These are phyloP conservation scores for Saguinus midas DNA, from an alignment of 2,113 vertebrate genomes.

Conservation along the genomic window DNA sequence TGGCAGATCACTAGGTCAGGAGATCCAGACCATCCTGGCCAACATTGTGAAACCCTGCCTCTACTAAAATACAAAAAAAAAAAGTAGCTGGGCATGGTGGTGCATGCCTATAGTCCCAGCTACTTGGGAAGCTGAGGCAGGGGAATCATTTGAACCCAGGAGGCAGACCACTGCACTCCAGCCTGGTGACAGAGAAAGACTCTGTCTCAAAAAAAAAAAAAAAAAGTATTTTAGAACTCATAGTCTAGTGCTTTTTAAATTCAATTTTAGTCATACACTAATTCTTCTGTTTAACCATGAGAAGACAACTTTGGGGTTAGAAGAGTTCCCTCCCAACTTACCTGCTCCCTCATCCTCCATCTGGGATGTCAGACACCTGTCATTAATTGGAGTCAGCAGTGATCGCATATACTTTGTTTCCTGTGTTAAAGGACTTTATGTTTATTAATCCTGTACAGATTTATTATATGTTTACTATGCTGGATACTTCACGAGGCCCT, in stretches of 20 bases:
- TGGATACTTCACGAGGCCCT: not conserved
- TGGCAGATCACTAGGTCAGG: too few species aligned
- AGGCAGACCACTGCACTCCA: too few species aligned
- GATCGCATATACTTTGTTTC: not conserved
- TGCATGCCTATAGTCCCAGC: too few species aligned
- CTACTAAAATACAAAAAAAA: too few species aligned
- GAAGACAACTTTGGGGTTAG: not conserved
- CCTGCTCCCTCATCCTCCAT: fast-evolving
- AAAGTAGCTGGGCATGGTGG: too few species aligned
- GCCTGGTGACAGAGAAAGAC: too few species aligned
- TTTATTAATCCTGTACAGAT: not conserved
- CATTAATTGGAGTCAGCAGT: not conserved
- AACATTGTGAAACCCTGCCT: too few species aligned
- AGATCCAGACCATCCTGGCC: too few species aligned
- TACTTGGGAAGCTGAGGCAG: too few species aligned
- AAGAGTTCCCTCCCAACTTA: not conserved
- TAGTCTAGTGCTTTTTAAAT: not conserved
- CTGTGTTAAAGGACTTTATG: not conserved
- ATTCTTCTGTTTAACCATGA: not conserved
- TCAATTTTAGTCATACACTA: not conserved
- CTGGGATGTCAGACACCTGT: too few species aligned
- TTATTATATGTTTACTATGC: not conserved
- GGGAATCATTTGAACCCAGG: too few species aligned
- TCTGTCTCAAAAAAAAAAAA: too few species aligned
- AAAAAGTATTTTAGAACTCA: not conserved